Percentiles rank a stretch among this genome's conserved stretches.
These are phyloP conservation scores for Drosophila birchii DNA, from an alignment of 2,888 invertebrate genomes.

Conservation along the genomic window DNA sequence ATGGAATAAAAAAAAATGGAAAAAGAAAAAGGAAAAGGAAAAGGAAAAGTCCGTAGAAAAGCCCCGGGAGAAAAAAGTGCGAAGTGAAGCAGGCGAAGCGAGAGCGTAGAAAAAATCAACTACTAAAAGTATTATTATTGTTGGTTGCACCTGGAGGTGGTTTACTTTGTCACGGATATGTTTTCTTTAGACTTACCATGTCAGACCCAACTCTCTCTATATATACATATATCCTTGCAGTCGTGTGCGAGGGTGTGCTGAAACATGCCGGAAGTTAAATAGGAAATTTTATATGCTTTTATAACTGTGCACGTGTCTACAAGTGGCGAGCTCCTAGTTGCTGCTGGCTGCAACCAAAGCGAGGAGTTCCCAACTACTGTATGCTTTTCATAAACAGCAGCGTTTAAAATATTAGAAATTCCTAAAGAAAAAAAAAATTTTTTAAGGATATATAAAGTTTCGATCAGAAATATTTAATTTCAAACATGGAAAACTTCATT, in stretches of 20 bases:
- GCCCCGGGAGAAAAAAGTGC: constrained; percentile 12
- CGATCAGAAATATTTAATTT: not conserved
- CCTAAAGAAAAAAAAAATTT: not conserved
- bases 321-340: constrained; percentile 52
- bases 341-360: constrained; percentile 33
- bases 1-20: too few relatives aligned
- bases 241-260: constrained; percentile 28
- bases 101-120: constrained; percentile 44
- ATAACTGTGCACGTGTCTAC: constrained; percentile 77
- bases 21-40: too few relatives aligned
- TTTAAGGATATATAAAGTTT: not conserved
- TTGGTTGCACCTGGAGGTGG: constrained; percentile 72
- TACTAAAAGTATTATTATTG: constrained; percentile 66
- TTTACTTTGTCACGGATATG: constrained; percentile 80
- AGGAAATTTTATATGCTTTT: constrained; percentile 81
- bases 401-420: not conserved
- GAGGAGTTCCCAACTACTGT: constrained; percentile 20
- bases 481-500: too few relatives aligned
- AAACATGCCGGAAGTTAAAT: constrained; percentile 77
- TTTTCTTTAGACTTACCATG: constrained; percentile 74
- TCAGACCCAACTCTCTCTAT: constrained; percentile 40
- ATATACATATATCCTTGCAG: constrained; percentile 20
- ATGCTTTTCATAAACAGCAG: constrained; percentile 13
- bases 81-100: constrained; percentile 5
- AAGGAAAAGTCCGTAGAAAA: constrained; percentile 10